Base-by-base conservation (phyloP, 2,797 vertebrate genomes). In the Ctenochaetus hawaiiensis region DNA sequence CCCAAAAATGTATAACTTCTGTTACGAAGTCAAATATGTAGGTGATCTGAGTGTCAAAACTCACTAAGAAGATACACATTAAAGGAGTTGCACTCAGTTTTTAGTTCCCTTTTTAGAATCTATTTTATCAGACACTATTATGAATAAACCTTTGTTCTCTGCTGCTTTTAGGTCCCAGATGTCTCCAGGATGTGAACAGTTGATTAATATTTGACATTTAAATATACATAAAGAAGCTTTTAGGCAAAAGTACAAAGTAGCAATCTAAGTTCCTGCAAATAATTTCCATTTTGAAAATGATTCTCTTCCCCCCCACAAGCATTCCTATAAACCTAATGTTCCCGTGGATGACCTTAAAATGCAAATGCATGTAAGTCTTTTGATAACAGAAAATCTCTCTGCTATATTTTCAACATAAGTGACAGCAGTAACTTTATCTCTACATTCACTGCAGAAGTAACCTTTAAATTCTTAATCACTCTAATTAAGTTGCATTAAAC, bases 401-500 rank as follows among this genome's bases (percentile, higher is more conserved):
- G 26, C 57, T 58, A 75, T 67, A 75, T 78, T 86, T 87, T 85
- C 49, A 73, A 62, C 64, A 54, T 6, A 81, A 82, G 43, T 85
- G 87, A 83, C 80, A 86, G 84, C 72, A 67, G 78, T 81, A 60
- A 69, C 85, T 91, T 90, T 58, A 79, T 89, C 72, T 78, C 80
- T 26, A 54, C 20, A 89, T 74, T 81, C 72, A 84, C 75, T 73
- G 65, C 67, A 77, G 68, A 88, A 20, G 54, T 74, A 84, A 87
- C 80, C 68, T 78, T 85, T 91, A 80, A 92, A 85, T 84, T 90
- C 83, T 92, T 93, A 93, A 93, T 93, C 84, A 88, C 74, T 60
- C 80, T 90, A 92, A 94, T 94, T 87, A 90, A 82, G 85, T 80
- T 66, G 88, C 93, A 91, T 93, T 94, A 93, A 83, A 90, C 88